These are phyloP conservation scores for Botia kubotai DNA, from an alignment of 2,797 vertebrate species.

Conservation along the genomic window DNA sequence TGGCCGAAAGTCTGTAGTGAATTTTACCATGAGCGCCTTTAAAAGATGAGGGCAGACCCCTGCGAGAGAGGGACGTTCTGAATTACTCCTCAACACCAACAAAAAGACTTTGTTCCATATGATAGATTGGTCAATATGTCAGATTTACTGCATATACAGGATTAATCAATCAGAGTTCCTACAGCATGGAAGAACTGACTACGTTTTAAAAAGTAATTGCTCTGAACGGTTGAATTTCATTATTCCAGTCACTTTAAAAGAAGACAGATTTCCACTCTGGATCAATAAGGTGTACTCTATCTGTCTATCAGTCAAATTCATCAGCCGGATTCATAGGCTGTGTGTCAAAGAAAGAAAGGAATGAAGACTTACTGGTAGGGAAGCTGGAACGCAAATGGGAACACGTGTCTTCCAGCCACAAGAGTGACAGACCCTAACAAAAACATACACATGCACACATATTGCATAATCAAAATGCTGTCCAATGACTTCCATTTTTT, in stretches of 20 bases:
- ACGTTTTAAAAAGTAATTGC: constrained; percentile 1
- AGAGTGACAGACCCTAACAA: constrained; percentile 63
- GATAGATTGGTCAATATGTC: constrained; percentile 14
- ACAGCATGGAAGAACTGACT: constrained; percentile 1
- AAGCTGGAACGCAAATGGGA: constrained; percentile 71
- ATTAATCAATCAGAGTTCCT: neutral
- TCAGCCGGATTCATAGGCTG: neutral
- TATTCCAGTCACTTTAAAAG: neutral
- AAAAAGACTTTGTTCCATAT: neutral
- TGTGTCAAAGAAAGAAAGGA: neutral
- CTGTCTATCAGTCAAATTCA: neutral
- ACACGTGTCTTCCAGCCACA: constrained; percentile 67
- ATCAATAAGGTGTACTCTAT: constrained; percentile 28
- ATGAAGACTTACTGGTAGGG: constrained; percentile 66
- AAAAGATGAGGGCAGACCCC: constrained; percentile 73
- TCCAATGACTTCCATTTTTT: neutral
- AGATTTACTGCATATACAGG: constrained; percentile 5
- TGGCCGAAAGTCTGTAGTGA: constrained; percentile 69
- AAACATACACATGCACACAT: neutral
- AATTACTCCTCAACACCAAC: neutral
- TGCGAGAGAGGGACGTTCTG: constrained; percentile 44
- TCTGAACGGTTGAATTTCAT: neutral
- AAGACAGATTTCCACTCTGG: constrained; percentile 12
- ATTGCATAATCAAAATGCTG: neutral
- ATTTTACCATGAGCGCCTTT: constrained; percentile 62